phyloP scores from a whole-genome alignment of 2,888 invertebrate species.

The Brachyptera risi region DNA sequence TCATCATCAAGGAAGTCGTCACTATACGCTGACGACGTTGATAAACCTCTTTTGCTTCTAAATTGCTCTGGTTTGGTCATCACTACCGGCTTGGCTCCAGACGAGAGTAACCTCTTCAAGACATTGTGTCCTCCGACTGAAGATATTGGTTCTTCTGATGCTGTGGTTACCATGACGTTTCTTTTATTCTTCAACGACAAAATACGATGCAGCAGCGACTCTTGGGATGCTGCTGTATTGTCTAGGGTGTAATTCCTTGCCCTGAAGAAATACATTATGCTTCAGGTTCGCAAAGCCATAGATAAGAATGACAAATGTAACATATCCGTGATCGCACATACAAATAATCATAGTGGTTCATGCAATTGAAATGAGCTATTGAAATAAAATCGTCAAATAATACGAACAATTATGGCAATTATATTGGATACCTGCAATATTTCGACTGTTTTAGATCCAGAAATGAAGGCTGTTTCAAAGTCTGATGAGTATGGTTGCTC shows the following conservation, averaged over 20 bases:
- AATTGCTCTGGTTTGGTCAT: constrained; percentile 2
- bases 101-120: constrained; percentile 39
- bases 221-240: too few species aligned
- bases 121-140: constrained; percentile 2
- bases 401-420: too few species aligned
- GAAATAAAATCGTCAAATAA: too few species aligned
- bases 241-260: constrained; percentile 41
- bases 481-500: too few species aligned
- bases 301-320: neutral
- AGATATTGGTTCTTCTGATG: neutral
- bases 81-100: constrained; percentile 24
- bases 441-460: too few species aligned
- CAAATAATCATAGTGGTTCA: too few species aligned
- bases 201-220: constrained; percentile 41
- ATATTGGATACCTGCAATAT: too few species aligned
- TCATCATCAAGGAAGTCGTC: constrained; percentile 46
- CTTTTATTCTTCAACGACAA: constrained; percentile 37
- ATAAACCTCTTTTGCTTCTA: constrained; percentile 35
- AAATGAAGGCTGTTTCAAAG: too few species aligned
- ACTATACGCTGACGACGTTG: constrained; percentile 45
- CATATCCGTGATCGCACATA: too few species aligned
- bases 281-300: neutral
- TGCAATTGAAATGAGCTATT: too few species aligned
- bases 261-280: constrained; percentile 33
- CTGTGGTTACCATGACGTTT: neutral